Conservation (phyloP, 2,888 invertebrate genomes). For the Ennomos fuscantarius region DNA sequence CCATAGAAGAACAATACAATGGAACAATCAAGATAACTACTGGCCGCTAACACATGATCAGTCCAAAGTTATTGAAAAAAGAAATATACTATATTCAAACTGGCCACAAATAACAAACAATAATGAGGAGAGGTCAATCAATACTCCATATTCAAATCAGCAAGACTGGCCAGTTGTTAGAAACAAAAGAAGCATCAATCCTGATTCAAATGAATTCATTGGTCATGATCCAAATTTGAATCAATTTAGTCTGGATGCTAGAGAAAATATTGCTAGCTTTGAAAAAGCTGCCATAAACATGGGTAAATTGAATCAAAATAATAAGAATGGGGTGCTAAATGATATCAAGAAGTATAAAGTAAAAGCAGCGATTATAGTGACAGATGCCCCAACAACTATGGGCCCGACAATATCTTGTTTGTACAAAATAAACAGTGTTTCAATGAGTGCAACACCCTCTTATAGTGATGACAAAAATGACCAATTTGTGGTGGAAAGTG, state of each 20-base stretch:
- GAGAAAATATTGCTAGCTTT: constrained; percentile 52
- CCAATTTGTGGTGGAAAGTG: constrained; percentile 69
- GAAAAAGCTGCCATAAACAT: constrained; percentile 54
- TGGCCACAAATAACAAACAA: constrained; percentile 24
- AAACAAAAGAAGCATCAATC: constrained; percentile 65
- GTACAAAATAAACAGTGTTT: constrained; percentile 71
- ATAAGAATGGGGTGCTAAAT: constrained; percentile 55
- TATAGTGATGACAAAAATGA: constrained; percentile 69
- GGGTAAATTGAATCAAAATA: constrained; percentile 53
- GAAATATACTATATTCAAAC: constrained; percentile 49
- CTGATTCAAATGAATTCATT: constrained; percentile 60
- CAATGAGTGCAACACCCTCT: constrained; percentile 69
- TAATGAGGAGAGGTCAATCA: constrained; percentile 16
- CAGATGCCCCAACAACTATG: constrained; percentile 55
- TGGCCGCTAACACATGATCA: constrained; percentile 58
- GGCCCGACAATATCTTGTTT: constrained; percentile 68
- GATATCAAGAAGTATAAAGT: constrained; percentile 60
- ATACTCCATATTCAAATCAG: constrained; percentile 31
- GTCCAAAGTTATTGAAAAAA: constrained; percentile 59
- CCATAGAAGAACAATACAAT: constrained; percentile 73
- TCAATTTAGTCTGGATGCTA: constrained; percentile 52
- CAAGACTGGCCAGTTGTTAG: constrained; percentile 44
- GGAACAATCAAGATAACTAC: constrained; percentile 67
- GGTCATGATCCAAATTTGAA: constrained; percentile 47
- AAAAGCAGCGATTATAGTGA: constrained; percentile 54